These are phyloP conservation scores for Planiliza haematocheilus DNA, from an alignment of 2,113 vertebrate genomes.

Conservation along the genomic window DNA sequence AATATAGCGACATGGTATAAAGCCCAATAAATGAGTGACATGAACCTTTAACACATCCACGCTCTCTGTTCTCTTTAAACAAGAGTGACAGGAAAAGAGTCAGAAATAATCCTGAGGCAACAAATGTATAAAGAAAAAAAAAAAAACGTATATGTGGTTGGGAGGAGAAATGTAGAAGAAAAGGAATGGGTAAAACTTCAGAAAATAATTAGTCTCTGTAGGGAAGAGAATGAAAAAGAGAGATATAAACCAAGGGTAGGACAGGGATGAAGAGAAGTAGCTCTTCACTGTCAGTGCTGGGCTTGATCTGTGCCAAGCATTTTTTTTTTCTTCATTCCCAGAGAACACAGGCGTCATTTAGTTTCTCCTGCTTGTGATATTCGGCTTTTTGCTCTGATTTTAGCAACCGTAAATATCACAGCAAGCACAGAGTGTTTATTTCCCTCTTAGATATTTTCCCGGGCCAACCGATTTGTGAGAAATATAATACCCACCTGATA, in stretches of 20 bases:
- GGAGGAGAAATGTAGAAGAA: constrained; percentile 57
- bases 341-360: constrained; percentile 41
- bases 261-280: constrained; percentile 33
- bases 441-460: constrained; percentile 16
- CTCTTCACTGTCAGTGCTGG: constrained; percentile 26
- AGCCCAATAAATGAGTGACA: not conserved
- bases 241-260: constrained; percentile 30
- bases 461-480: not conserved
- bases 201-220: constrained; percentile 82
- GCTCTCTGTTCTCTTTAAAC: constrained; percentile 5
- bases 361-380: constrained; percentile 49
- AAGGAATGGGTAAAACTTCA: constrained; percentile 54
- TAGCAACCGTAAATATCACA: constrained; percentile 45
- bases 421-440: not conserved
- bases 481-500: not conserved
- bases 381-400: constrained; percentile 42
- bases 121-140: not conserved
- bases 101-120: constrained; percentile 63
- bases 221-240: constrained; percentile 47
- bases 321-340: constrained; percentile 52
- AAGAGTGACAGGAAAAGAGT: constrained; percentile 25
- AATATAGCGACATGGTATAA: not conserved
- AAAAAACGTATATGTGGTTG: constrained; percentile 26
- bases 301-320: constrained; percentile 33
- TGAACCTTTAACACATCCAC: constrained; percentile 6